A percentile compares a stretch with the other conserved stretches of the same genome.
These are phyloP conservation scores for Tokudaia muenninki DNA, from an alignment of 2,797 vertebrate species.

Conservation along the genomic window DNA sequence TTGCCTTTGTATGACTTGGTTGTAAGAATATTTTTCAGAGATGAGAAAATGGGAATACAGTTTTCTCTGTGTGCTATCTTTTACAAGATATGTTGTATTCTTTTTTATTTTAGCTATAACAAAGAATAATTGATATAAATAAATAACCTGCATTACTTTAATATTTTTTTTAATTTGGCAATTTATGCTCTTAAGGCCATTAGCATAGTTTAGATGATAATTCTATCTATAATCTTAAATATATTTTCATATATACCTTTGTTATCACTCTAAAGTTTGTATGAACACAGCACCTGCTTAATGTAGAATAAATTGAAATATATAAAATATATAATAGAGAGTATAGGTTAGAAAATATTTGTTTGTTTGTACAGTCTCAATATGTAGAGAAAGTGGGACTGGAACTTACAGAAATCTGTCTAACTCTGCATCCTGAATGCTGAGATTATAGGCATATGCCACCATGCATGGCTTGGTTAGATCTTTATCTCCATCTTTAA, in stretches of 20 bases:
- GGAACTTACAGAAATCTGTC: too few species aligned
- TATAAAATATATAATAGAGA: neutral
- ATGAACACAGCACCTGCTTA: neutral
- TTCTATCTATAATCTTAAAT: conserved; percentile 2
- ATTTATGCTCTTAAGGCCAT: neutral
- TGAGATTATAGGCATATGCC: too few species aligned
- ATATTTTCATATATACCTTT: neutral
- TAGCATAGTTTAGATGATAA: conserved; percentile 17
- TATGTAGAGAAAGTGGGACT: too few species aligned
- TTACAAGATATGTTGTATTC: neutral
- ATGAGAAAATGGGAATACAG: neutral
- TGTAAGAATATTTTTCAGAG: neutral
- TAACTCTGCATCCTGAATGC: too few species aligned
- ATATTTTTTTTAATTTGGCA: neutral
- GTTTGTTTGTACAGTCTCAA: neutral
- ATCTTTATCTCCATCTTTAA: neutral
- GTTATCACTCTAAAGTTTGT: neutral
- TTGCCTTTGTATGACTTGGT: neutral
- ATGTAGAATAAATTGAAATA: neutral
- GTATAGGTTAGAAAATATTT: neutral
- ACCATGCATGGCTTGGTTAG: neutral
- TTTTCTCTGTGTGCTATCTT: neutral
- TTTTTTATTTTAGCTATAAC: neutral
- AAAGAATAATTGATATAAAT: neutral
- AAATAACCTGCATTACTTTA: conserved; percentile 3